phyloP scores from a whole-genome alignment of 2,888 invertebrate genomes.

The Cheilosia pagana region DNA sequence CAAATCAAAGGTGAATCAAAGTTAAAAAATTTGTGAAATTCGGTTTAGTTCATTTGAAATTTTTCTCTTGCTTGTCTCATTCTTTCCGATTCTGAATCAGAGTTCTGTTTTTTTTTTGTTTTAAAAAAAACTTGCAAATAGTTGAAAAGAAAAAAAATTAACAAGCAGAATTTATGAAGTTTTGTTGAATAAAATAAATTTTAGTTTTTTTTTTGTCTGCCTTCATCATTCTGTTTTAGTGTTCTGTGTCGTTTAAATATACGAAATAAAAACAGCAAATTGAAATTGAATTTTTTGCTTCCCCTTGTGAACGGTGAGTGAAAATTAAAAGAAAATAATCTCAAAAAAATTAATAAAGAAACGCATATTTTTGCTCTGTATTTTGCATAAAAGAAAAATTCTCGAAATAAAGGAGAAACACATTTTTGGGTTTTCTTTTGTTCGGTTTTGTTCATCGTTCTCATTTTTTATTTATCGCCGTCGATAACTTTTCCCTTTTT shows the following conservation, averaged over 20 bases:
- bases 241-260: conserved; percentile 26
- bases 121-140: neutral
- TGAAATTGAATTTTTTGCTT: conserved; percentile 28
- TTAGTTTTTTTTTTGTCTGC: conserved; percentile 6
- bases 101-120: conserved; percentile 27
- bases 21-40: conserved; percentile 66
- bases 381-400: conserved; percentile 47
- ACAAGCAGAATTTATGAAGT: neutral
- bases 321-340: conserved; percentile 9
- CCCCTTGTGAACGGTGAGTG: conserved; percentile 52
- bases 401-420: conserved; percentile 64
- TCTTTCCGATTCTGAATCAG: conserved; percentile 30
- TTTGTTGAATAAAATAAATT: conserved; percentile 14
- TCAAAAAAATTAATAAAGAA: conserved; percentile 7
- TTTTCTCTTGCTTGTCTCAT: conserved; percentile 45
- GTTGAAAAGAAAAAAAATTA: neutral
- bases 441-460: conserved; percentile 52
- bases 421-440: conserved; percentile 51
- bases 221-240: conserved; percentile 33
- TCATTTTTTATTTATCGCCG: conserved; percentile 44
- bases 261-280: conserved; percentile 5
- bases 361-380: conserved; percentile 29
- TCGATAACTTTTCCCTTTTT: conserved; percentile 65
- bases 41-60: conserved; percentile 52
- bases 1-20: conserved; percentile 73